Evolutionary conservation across 2,113 vertebrate species (phyloP), one percentile per base, ranked within the genome.

Genomic region (Cyprinodon variegatus): DNA sequence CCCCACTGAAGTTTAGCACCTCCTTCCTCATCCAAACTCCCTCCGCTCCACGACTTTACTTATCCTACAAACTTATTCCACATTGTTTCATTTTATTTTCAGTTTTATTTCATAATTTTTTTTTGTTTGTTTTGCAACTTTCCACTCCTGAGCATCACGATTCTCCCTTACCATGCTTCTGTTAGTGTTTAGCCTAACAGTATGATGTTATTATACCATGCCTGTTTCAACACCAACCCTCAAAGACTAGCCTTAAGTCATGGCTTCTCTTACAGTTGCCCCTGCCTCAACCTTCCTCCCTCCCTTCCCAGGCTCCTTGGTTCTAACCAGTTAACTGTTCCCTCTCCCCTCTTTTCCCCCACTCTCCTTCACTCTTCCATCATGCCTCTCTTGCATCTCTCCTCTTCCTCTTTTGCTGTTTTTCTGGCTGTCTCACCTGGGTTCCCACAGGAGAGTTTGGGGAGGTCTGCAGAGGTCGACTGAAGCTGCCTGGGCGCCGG

Each of bases 381-480:
- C 83, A 84, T 90, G 53, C 89, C 84, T 88, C 83, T 88, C 85
- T 88, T 81, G 88, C 79, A 78, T 81, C 78, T 72, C 66, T 89
- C 77, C 74, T 88, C 46, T 81, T 67, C 73, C 53, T 83, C 57
- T 82, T 80, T 82, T 80, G 37, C 75, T 79, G 41, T 87, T 85
- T 87, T 68, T 91, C 79, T 86, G 80, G 64, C 86, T 88, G 79
- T 84, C 74, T 84, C 68, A 71, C 87, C 70, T 87, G 74, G 86
- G 43, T 86, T 90, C 77, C 79, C 82, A 0, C 93, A 99, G 97
- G 98, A 89, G 98, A 99, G 93, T 99, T 99, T 1, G 98, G 98
- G 0, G 98, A 99, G 83, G 98, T 99, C 70, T 99, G 97, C 67
- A 95, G 97, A 0, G 98, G 98, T 20, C 96, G 97, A 15, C 95